Base-by-base conservation (phyloP, 2,888 invertebrate species). In the Liopterus haemorrhoidalis region DNA sequence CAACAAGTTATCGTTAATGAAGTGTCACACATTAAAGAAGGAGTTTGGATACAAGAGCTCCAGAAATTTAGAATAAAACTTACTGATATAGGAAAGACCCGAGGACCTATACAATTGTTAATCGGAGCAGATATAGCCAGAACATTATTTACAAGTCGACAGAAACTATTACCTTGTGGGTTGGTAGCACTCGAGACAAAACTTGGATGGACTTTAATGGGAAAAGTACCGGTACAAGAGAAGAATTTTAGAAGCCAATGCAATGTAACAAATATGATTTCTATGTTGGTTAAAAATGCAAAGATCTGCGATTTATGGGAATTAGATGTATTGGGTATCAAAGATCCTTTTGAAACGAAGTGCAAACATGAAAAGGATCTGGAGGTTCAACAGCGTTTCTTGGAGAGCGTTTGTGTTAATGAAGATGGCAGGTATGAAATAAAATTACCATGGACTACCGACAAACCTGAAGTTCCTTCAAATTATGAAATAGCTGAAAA, bases 311-410 rank as follows among this genome's bases (percentile, higher is more conserved):
- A 37, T 3, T 44, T 59, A 27, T 62, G 60, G 58, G 43, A 14
- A 12, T 44, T 60, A 4, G 61, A 60, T 18, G 44, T 49, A 5
- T 20, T 59, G 3, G 59, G 59, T 1, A 59, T 60, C 3, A 48
- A 15, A n/a, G 57, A 63, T 48, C 55, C 57, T 1, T 30, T 51
- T 2, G 48, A 57, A 44, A 21, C 12, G 49, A 41, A 15, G 51
- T 57, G 2, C 37, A 32, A 8, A 40, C 45, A 6, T 46, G 54
- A 15, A 28, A 41, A 12, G 47, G 54, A 19, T 5, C 15, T 6
- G n/a, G 5, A 31, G n/a, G 31, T 31, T 5, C 8, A 6, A 4
- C 9, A 11, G 15, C 4, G 14, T 5, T 31, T 31, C 9, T 8
- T 5, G 3, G n/a, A 31, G 4, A 31, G 4, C 4, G 14, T 31